phyloP scores from a whole-genome alignment of 1,140 invertebrate species.

The Zaprionus capensis region DNA sequence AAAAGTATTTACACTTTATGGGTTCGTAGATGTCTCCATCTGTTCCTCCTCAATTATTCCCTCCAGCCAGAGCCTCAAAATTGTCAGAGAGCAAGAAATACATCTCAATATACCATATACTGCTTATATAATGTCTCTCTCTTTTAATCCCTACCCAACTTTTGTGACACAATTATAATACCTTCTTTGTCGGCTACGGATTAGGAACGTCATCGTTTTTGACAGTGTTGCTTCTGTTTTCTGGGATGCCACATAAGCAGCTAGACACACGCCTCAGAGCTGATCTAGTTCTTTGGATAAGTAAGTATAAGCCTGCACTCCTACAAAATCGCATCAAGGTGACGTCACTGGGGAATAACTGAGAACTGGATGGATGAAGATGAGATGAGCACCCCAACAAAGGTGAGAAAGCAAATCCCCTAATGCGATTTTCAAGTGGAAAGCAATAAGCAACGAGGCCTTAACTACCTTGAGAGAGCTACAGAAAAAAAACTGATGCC shows the following conservation, averaged over 20 bases:
- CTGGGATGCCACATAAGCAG: neutral
- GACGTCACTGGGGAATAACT: slow-evolving; percentile 9
- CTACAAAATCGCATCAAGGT: slow-evolving; percentile 40
- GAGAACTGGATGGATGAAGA: slow-evolving; percentile 52
- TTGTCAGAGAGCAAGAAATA: neutral
- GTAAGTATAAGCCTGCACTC: slow-evolving; percentile 23
- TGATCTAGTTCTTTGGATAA: slow-evolving; percentile 57
- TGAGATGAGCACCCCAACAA: slow-evolving; percentile 51
- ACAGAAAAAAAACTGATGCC: slow-evolving; percentile 35
- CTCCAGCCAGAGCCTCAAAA: neutral
- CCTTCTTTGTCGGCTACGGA: neutral
- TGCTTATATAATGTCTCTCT: neutral
- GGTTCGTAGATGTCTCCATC: neutral
- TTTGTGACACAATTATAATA: slow-evolving; percentile 11
- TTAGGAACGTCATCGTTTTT: neutral
- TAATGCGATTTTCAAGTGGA: slow-evolving; percentile 80
- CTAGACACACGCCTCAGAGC: slow-evolving; percentile 37
- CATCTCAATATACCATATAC: neutral
- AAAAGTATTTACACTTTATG: neutral
- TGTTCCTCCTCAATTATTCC: neutral
- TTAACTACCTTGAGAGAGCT: slow-evolving; percentile 59
- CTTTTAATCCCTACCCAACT: neutral
- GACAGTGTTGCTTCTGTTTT: neutral
- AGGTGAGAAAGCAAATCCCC: slow-evolving; percentile 57
- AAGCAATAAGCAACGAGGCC: slow-evolving; percentile 51